These are phyloP conservation scores for Odontamblyopus rebecca DNA, from an alignment of 2,797 vertebrate species.

Conservation along the genomic window DNA sequence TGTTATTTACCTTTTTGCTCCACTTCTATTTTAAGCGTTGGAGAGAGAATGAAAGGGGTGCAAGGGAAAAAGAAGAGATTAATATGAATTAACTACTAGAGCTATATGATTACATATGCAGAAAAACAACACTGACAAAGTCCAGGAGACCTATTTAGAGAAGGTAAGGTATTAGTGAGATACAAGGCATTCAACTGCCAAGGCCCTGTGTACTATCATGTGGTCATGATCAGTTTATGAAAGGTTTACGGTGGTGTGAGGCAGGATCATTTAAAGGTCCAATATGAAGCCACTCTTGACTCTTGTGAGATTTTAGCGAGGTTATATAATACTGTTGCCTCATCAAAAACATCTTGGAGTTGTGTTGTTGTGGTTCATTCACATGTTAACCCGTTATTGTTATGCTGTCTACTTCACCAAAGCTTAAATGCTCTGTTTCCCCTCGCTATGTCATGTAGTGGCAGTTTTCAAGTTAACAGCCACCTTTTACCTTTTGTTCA, in stretches of 20 bases:
- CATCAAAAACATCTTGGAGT: no score
- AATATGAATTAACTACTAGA: constrained; percentile 98
- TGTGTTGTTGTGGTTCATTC: no score
- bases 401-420: no score
- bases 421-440: no score
- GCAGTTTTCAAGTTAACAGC: no score
- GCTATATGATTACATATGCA: constrained; percentile 90
- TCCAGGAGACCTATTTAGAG: constrained; percentile 85
- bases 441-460: no score
- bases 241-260: constrained; percentile 40
- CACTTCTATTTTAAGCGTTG: constrained; percentile 99
- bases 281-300: no score
- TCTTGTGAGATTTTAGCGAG: no score
- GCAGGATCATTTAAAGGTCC: constrained; percentile 20
- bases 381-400: no score
- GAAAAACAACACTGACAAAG: constrained; percentile 89
- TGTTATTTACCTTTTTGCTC: constrained; percentile 99
- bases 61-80: constrained; percentile 96
- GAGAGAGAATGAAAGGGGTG: constrained; percentile 97
- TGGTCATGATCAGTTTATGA: constrained; percentile 17
- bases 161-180: constrained; percentile 61
- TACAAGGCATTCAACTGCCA: constrained; percentile 75
- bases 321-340: no score
- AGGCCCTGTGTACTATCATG: constrained; percentile 75
- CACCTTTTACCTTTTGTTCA: no score